phyloP scores from a whole-genome alignment of 30 jellyfish, hydroid and myxozoan species.

The Hydractinia echinata region DNA sequence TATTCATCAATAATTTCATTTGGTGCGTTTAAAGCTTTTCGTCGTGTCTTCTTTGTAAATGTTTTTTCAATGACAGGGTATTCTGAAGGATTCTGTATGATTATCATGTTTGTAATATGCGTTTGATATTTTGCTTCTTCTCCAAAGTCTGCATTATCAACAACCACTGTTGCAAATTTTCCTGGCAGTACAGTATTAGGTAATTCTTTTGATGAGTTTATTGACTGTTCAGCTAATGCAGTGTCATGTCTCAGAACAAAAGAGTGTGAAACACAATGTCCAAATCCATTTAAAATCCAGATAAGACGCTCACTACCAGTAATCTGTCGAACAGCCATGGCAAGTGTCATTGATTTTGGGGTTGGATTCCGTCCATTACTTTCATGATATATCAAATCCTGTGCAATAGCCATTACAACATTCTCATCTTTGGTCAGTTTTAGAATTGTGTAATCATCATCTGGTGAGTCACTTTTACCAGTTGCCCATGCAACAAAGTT shows the following conservation, averaged over 20 bases:
- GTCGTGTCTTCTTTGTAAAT: not conserved
- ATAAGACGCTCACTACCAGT: constrained; percentile 28
- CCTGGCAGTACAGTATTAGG: constrained; percentile 20
- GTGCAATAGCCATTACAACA: constrained; percentile 25
- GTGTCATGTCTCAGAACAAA: constrained; percentile 28
- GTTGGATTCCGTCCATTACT: constrained; percentile 38
- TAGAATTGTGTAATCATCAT: not conserved
- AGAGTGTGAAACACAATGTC: constrained; percentile 26
- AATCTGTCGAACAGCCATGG: constrained; percentile 44
- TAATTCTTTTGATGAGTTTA: not conserved
- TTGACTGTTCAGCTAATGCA: constrained; percentile 21
- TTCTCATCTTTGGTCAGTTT: not conserved
- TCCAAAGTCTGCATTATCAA: constrained; percentile 41
- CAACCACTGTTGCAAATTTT: constrained; percentile 29
- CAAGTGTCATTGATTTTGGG: constrained; percentile 38
- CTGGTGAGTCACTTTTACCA: constrained; percentile 38
- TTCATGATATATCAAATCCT: constrained; percentile 37
- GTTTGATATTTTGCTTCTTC: constrained; percentile 59
- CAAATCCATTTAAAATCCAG: constrained; percentile 31
- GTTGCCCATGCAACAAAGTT: constrained; percentile 45
- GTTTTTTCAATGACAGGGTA: constrained; percentile 9
- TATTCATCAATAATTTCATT: not conserved
- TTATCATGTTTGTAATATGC: constrained; percentile 48
- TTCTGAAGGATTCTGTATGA: constrained; percentile 26
- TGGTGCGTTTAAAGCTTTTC: constrained; percentile 17